Conservation (phyloP, 2,113 vertebrate genomes). For the Gallinago media region DNA sequence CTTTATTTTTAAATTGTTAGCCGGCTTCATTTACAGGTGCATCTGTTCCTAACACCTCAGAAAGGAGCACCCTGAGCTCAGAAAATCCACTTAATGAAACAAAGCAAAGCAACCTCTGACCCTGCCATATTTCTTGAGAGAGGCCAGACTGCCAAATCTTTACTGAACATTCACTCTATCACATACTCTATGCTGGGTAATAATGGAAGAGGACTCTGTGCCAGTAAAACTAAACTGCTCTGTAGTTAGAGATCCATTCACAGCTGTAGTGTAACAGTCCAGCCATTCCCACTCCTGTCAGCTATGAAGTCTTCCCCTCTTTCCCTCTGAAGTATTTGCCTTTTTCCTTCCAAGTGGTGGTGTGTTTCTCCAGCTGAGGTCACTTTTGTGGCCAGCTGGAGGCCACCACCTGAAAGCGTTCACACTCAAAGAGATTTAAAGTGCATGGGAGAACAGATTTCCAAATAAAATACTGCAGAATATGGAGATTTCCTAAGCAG, state of each 20-base stretch:
- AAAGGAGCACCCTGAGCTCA: not conserved
- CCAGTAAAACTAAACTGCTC: slow-evolving; percentile 24
- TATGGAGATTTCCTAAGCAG: not conserved
- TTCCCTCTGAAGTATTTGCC: not conserved
- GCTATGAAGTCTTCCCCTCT: not conserved
- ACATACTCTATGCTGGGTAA: not conserved
- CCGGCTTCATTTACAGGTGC: not conserved
- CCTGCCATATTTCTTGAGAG: not conserved
- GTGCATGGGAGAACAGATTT: not conserved
- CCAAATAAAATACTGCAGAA: not conserved
- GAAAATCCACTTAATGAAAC: not conserved
- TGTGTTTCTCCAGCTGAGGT: not conserved
- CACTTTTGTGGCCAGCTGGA: not conserved
- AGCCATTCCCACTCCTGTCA: not conserved
- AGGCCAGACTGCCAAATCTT: not conserved
- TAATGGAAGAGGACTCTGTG: not conserved
- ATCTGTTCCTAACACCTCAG: not conserved
- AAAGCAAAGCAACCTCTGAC: not conserved
- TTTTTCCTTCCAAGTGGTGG: not conserved
- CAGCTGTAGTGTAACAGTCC: not conserved
- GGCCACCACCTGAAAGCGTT: not conserved
- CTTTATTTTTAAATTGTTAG: not conserved
- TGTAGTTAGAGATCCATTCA: not conserved
- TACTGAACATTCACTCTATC: not conserved
- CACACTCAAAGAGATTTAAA: not conserved